phyloP scores from a whole-genome alignment of 2,888 invertebrate genomes.

The Trachelus troglodyta region DNA sequence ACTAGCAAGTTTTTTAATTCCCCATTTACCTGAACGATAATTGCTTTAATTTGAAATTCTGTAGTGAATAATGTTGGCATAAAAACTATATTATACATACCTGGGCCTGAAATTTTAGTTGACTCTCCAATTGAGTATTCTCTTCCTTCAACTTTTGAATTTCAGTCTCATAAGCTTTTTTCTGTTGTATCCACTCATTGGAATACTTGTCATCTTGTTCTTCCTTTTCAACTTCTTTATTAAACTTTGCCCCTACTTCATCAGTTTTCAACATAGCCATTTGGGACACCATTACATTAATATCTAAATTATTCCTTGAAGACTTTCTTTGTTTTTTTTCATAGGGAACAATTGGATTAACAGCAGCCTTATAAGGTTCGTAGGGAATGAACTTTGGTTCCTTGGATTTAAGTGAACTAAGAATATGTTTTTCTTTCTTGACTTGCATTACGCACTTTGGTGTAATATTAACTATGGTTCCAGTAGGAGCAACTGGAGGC shows the following conservation, averaged over 20 bases:
- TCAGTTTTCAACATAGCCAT: conserved; percentile 76
- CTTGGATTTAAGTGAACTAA: conserved; percentile 68
- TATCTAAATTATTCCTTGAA: conserved; percentile 73
- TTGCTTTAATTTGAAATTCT: neutral
- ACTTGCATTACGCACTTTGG: conserved; percentile 73
- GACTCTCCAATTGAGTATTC: conserved; percentile 80
- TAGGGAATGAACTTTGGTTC: conserved; percentile 89
- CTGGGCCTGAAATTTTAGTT: conserved; percentile 88
- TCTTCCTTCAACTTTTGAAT: conserved; percentile 75
- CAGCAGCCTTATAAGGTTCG: conserved; percentile 88
- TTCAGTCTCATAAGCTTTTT: conserved; percentile 71
- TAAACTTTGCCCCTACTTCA: conserved; percentile 67
- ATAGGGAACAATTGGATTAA: conserved; percentile 78
- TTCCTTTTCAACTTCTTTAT: conserved; percentile 36
- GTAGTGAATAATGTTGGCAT: neutral
- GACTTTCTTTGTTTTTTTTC: conserved; percentile 64
- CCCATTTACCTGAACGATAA: conserved; percentile 78
- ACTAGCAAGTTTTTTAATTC: conserved; percentile 93
- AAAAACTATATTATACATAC: conserved; percentile 54
- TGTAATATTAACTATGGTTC: conserved; percentile 72
- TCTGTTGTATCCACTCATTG: conserved; percentile 66
- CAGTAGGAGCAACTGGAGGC: conserved; percentile 68
- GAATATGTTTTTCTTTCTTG: conserved; percentile 67
- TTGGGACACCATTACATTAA: conserved; percentile 76
- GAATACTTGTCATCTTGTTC: conserved; percentile 32